A percentile compares a stretch with the other conserved stretches of the same genome.
These are phyloP conservation scores for Nothoprocta pentlandii DNA, from an alignment of 2,113 vertebrate species.

Conservation along the genomic window DNA sequence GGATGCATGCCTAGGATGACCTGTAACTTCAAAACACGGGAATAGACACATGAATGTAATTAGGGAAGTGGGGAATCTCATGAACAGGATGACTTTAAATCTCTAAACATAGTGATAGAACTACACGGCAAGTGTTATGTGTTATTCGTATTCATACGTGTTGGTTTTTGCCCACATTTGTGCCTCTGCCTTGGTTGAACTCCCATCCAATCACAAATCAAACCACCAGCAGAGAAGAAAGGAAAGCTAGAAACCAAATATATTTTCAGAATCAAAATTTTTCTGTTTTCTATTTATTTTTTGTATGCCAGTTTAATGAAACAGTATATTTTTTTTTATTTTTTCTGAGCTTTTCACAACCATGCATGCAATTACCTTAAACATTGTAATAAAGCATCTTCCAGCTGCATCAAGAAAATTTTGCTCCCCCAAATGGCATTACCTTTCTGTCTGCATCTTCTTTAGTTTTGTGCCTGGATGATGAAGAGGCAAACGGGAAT, in stretches of 20 bases:
- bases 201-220: not conserved
- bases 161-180: not conserved
- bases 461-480: not conserved
- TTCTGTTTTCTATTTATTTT: not conserved
- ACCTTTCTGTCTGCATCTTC: not conserved
- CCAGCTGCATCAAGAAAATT: not conserved
- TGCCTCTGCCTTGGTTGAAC: not conserved
- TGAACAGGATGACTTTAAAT: not conserved
- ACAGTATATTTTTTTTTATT: not conserved
- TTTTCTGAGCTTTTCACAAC: not conserved
- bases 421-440: not conserved
- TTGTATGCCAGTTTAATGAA: not conserved
- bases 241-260: not conserved
- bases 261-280: not conserved
- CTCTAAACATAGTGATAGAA: not conserved
- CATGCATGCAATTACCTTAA: not conserved
- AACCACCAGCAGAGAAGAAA: not conserved
- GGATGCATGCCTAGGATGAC: not conserved
- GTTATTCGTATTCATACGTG: fast-evolving
- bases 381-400: not conserved
- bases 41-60: not conserved
- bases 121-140: not conserved
- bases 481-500: not conserved
- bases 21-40: not conserved
- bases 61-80: not conserved